phyloP scores from a whole-genome alignment of 1,140 invertebrate genomes.

The Parasteatoda tepidariorum region DNA sequence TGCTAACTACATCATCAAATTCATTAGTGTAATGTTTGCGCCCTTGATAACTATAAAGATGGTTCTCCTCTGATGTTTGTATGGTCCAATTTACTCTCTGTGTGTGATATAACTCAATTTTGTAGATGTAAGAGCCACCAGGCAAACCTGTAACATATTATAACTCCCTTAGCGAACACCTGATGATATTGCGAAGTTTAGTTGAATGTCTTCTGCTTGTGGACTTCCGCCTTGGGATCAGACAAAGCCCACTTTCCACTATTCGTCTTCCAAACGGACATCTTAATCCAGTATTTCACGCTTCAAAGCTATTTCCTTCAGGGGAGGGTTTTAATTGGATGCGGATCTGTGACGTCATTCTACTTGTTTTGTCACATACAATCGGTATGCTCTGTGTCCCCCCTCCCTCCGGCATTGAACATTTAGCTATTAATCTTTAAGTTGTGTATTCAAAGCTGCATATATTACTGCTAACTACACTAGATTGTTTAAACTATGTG shows the following conservation, averaged over 20 bases:
- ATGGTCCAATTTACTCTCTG: slow-evolving; percentile 32
- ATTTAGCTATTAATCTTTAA: slow-evolving; percentile 44
- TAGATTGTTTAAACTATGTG: too few species aligned
- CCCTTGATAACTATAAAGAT: neutral
- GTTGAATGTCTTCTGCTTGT: slow-evolving; percentile 15
- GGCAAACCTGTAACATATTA: slow-evolving; percentile 38
- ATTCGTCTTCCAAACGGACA: slow-evolving; percentile 48
- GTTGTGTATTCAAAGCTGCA: slow-evolving; percentile 13
- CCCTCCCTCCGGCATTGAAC: neutral
- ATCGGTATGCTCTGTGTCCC: neutral
- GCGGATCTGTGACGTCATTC: slow-evolving; percentile 55
- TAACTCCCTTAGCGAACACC: slow-evolving; percentile 22
- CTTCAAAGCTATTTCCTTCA: slow-evolving; percentile 36
- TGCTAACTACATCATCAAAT: slow-evolving; percentile 6
- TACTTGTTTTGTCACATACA: slow-evolving; percentile 43
- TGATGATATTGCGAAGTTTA: slow-evolving; percentile 45
- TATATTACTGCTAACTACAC: neutral
- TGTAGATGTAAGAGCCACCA: slow-evolving; percentile 26
- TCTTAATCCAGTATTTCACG: slow-evolving; percentile 47
- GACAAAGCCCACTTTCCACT: slow-evolving; percentile 48
- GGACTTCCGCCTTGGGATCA: slow-evolving; percentile 33
- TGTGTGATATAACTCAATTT: slow-evolving; percentile 47
- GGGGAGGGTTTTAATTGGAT: slow-evolving; percentile 50
- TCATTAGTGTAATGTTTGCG: neutral
- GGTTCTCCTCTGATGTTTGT: neutral